phyloP scores from a whole-genome alignment of 1,140 invertebrate species.

The Drosophila jambulina region DNA sequence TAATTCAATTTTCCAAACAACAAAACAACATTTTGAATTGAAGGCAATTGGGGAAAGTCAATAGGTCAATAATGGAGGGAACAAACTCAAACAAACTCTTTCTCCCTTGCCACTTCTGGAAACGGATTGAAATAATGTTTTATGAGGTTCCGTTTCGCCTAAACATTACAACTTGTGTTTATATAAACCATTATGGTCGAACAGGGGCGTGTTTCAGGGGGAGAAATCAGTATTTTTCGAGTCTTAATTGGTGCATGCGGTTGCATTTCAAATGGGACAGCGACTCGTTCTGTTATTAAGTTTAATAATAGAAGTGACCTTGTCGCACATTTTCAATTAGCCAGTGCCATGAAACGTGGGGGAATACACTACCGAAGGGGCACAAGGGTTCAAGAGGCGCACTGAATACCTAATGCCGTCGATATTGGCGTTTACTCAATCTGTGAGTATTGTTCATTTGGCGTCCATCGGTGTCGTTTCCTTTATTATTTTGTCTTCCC shows the following conservation, averaged over 20 bases:
- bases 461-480: slow-evolving; percentile 26
- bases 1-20: slow-evolving; percentile 60
- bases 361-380: slow-evolving; percentile 9
- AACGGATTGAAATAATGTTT: slow-evolving; percentile 5
- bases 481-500: slow-evolving; percentile 31
- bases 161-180: slow-evolving; percentile 3
- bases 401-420: slow-evolving; percentile 35
- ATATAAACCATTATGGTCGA: slow-evolving; percentile 3
- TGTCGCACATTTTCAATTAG: slow-evolving; percentile 57
- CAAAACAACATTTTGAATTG: slow-evolving; percentile 53
- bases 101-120: not conserved
- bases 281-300: slow-evolving; percentile 55
- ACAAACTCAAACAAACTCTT: slow-evolving; percentile 19
- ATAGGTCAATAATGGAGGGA: slow-evolving; percentile 53
- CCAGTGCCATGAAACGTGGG: slow-evolving; percentile 21
- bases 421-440: slow-evolving; percentile 37
- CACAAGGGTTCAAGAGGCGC: slow-evolving; percentile 4
- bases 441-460: slow-evolving; percentile 25
- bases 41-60: slow-evolving; percentile 65
- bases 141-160: slow-evolving; percentile 12
- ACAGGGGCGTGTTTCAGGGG: slow-evolving; percentile 7
- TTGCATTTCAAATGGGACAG: slow-evolving; percentile 43
- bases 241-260: slow-evolving; percentile 43
- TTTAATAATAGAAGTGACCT: slow-evolving; percentile 67
- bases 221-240: slow-evolving; percentile 21